Base-by-base conservation (phyloP, 2,888 invertebrate species). In the Syrista parreyssii region DNA sequence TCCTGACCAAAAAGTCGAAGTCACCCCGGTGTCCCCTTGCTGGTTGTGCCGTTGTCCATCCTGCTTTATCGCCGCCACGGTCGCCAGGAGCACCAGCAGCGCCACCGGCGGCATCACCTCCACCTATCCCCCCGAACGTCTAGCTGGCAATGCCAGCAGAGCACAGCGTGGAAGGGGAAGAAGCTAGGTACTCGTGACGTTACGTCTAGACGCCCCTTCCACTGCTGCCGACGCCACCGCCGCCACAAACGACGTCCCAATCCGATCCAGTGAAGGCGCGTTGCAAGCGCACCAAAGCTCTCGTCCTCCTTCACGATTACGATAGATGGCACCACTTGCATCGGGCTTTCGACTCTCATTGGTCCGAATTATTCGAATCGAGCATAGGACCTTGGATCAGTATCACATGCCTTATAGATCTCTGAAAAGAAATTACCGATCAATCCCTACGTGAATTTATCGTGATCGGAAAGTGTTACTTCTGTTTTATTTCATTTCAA, bases 141-240 rank as follows among this genome's bases (percentile, higher is more conserved):
- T 40, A 40, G 40, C 40, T 40, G 15, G 40, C 40, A 40, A 40
- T 40, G 40, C 40, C 77, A 82, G 82, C 75, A 82, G 74, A 81
- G 80, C 75, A 79, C 79, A 80, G 76, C 71, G 32, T n/a, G 79
- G 68, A 36, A 33, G 73, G 75, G 83, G 84, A 75, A 83, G 83
- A 83, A 81, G 82, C 84, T 88, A 89, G 87, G 89, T 89, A 89
- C 89, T 89, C 88, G 89, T 90, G 90, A 90, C 90, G 89, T 90
- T 89, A 89, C 89, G 90, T 90, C 90, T 90, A 90, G 90, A 90
- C 90, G 88, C 90, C 90, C 89, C 90, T 87, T 89, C 90, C 87
- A 90, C 85, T 86, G 82, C 81, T 79, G 88, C 89, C 90, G 89
- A 90, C 87, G 82, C 81, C 80, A 76, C 81, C 84, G 82, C 81